Conservation (phyloP, 1,140 invertebrate species). For the Danaus melanippus region DNA sequence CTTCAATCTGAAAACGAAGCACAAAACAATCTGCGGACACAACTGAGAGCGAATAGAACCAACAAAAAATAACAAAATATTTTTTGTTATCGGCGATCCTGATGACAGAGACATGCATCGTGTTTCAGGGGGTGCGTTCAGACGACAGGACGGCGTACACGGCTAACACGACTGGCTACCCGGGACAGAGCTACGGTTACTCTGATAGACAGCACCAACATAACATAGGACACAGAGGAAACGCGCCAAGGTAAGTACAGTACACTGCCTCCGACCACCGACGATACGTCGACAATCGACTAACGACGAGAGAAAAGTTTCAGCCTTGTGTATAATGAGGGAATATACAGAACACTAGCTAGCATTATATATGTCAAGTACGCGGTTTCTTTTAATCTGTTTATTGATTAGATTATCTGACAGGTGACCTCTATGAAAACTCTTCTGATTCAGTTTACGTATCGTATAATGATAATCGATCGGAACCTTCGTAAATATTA, state of each 20-base stretch:
- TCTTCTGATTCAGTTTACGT: no score
- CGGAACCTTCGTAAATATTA: no score
- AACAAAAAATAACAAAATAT: slow-evolving; percentile 9
- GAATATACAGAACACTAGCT: background rate
- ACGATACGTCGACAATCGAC: no score
- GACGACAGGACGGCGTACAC: slow-evolving; percentile 66
- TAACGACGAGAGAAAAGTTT: no score
- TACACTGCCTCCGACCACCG: no score
- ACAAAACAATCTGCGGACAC: slow-evolving; percentile 32
- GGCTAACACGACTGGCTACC: slow-evolving; percentile 58
- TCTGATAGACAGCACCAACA: slow-evolving; percentile 47
- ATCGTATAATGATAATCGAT: no score
- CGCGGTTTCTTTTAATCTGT: no score
- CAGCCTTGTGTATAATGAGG: background rate
- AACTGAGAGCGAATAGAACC: slow-evolving; percentile 2
- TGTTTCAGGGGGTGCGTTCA: slow-evolving; percentile 60
- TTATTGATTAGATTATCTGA: no score
- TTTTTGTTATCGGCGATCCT: slow-evolving; percentile 7
- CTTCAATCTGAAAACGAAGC: slow-evolving; percentile 33
- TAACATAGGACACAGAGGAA: slow-evolving; percentile 64
- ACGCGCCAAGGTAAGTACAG: slow-evolving; percentile 58
- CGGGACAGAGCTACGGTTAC: slow-evolving; percentile 36
- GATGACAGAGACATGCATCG: slow-evolving; percentile 40
- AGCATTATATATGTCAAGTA: no score
- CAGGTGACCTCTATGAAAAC: no score